Conservation (phyloP, 2,888 invertebrate genomes). For the Petrophora chlorosata region DNA sequence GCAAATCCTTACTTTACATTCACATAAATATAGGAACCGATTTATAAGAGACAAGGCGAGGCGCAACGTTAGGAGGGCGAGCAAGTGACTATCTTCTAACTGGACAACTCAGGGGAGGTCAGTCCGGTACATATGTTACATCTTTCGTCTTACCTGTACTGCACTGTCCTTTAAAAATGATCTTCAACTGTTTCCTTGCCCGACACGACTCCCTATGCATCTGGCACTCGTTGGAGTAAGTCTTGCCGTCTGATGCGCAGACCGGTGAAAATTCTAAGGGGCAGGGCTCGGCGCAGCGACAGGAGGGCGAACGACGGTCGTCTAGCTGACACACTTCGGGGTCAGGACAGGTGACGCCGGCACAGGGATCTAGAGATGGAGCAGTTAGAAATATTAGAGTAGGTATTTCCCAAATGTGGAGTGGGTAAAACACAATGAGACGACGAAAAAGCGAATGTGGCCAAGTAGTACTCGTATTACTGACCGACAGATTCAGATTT, state of each 20-base stretch:
- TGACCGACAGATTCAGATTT: too few species aligned
- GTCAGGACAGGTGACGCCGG: slow-evolving; percentile 89
- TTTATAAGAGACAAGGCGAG: too few species aligned
- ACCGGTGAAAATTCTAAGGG: slow-evolving; percentile 91
- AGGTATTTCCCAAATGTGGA: neutral
- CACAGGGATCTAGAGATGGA: slow-evolving; percentile 89
- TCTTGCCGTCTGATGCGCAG: slow-evolving; percentile 91
- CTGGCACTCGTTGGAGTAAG: slow-evolving; percentile 93
- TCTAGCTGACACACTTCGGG: slow-evolving; percentile 94
- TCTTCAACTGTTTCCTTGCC: slow-evolving; percentile 87
- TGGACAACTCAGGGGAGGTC: too few species aligned
- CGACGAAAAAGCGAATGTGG: too few species aligned
- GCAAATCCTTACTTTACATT: too few species aligned
- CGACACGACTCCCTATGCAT: slow-evolving; percentile 92
- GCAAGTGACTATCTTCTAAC: too few species aligned
- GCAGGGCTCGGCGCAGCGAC: slow-evolving; percentile 91
- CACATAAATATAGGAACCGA: too few species aligned
- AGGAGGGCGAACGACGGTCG: slow-evolving; percentile 89
- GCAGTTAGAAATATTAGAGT: neutral
- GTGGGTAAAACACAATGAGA: too few species aligned
- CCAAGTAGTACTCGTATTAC: too few species aligned
- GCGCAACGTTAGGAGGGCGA: too few species aligned
- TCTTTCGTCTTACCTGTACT: slow-evolving; percentile 85
- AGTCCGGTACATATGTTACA: neutral
- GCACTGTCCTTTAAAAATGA: slow-evolving; percentile 93